Conservation (phyloP, 2,888 invertebrate genomes). For the Cosmia trapezina region DNA sequence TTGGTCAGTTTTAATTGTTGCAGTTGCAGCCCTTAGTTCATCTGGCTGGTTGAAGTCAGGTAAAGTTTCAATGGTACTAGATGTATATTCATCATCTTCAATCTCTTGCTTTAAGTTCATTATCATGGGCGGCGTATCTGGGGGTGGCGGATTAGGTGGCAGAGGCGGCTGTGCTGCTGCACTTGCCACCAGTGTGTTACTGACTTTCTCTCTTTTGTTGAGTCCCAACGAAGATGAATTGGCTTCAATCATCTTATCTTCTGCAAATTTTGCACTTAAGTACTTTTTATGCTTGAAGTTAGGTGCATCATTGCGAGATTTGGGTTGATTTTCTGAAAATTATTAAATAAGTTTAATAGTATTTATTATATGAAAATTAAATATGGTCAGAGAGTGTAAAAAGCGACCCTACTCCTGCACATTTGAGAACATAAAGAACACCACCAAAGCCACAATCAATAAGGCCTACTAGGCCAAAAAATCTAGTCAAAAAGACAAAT, state of each 20-base stretch:
- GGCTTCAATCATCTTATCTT: slow-evolving; percentile 53
- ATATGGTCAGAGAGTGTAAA: neutral
- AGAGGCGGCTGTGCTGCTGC: slow-evolving; percentile 72
- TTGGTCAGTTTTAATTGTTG: slow-evolving; percentile 35
- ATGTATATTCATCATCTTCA: slow-evolving; percentile 67
- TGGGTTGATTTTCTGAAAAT: slow-evolving; percentile 42
- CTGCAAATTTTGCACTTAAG: slow-evolving; percentile 75
- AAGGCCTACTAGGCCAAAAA: neutral
- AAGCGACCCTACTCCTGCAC: no score
- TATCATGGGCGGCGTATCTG: slow-evolving; percentile 61
- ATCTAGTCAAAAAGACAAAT: neutral
- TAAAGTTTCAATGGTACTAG: neutral
- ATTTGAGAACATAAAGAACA: neutral
- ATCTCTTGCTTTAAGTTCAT: slow-evolving; percentile 71
- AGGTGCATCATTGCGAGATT: slow-evolving; percentile 70
- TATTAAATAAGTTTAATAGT: neutral
- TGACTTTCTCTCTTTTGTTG: slow-evolving; percentile 33
- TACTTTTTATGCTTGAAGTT: slow-evolving; percentile 83
- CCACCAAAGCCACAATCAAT: neutral
- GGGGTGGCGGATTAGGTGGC: slow-evolving; percentile 75
- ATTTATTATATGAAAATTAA: neutral
- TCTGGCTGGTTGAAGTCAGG: slow-evolving; percentile 23
- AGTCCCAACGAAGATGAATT: neutral
- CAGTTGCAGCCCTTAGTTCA: neutral
- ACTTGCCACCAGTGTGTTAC: neutral